A percentile compares a stretch with the other conserved stretches of the same genome.
Evolutionary conservation across 2,797 vertebrate species (phyloP).

Genomic region (Sebastes minor): DNA sequence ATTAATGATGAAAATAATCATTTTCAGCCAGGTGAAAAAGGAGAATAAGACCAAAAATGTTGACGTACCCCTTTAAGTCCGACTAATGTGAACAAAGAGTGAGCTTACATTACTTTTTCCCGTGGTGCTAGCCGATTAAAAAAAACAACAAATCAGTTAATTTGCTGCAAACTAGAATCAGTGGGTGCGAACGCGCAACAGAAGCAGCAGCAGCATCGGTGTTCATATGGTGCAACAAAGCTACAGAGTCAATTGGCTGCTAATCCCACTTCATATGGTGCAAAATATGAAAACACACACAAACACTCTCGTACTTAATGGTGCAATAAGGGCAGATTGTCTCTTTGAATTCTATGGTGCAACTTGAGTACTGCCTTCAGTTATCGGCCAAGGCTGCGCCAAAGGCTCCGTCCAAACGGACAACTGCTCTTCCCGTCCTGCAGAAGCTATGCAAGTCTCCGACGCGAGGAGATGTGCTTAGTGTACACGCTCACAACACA

Average conservation of each 20-base stretch:
- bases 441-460: slow-evolving; percentile 82
- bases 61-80: slow-evolving; percentile 24
- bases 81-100: not conserved
- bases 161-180: slow-evolving; percentile 44
- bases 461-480: slow-evolving; percentile 73
- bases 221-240: slow-evolving; percentile 61
- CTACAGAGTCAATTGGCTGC: slow-evolving; percentile 70
- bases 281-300: slow-evolving; percentile 68
- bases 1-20: not conserved
- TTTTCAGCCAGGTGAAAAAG: not conserved
- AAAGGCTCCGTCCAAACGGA: slow-evolving; percentile 73
- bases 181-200: slow-evolving; percentile 23
- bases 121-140: slow-evolving; percentile 66
- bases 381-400: slow-evolving; percentile 71
- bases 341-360: slow-evolving; percentile 75
- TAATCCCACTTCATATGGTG: slow-evolving; percentile 77
- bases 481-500: slow-evolving; percentile 45
- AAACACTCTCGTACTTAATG: slow-evolving; percentile 56
- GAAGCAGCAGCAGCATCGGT: slow-evolving; percentile 44
- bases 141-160: slow-evolving; percentile 12
- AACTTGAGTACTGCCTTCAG: slow-evolving; percentile 76
- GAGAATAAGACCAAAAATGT: slow-evolving; percentile 12
- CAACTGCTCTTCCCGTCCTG: slow-evolving; percentile 78
- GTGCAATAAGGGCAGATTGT: slow-evolving; percentile 79
- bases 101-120: slow-evolving; percentile 40